Base-by-base conservation (phyloP, 92 coral and sea anemone genomes). In the Hydrozoanthus gracilis region DNA sequence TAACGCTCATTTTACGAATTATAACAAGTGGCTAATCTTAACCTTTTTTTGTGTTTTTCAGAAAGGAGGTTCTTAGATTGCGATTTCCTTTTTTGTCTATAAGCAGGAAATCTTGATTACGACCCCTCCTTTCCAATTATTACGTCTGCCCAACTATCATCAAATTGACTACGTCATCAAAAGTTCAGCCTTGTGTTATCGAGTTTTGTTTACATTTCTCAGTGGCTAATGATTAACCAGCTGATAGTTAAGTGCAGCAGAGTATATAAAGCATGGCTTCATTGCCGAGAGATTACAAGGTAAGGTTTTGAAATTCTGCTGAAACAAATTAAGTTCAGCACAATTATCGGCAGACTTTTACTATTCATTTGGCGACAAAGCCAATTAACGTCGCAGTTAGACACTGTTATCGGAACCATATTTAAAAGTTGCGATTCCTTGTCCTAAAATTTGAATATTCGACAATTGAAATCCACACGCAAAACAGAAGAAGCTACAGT, bases 201-300 rank as follows among this genome's bases (percentile, higher is more conserved):
- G 50, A 48, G 16, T 79, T 35, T 8, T 79, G 85, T 80, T 80
- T 80, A 80, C 85, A 18, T 79, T 58, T 80, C 60, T 20, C 44
- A 47, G 51, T 20, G 56, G 44, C 45, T 44, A 48, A 60, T 62
- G 73, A 68, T 80, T 80, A 56, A 61, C 83, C 18, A 66, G 17
- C 73, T 47, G 51, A 80, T 14, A 9, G 85, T 74, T 70, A 17
- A 7, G 8, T 17, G 49, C 75, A 68, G 14, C 35, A 48, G 83
- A 15, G 78, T 50, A 66, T 72, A 75, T 48, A 49, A 27, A 73
- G 14, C 8, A 80, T 80, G 85, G 11, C 73, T 49, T 45, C 85
- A 12, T 47, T 80, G 8, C 85, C 85, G 14, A 80, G 85, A 7
- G 73, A 47, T 20, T 80, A 64, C 13, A 48, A 80, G 85, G 85